These are phyloP conservation scores for Coenonympha arcania DNA, from an alignment of 2,888 invertebrate genomes.

Conservation along the genomic window DNA sequence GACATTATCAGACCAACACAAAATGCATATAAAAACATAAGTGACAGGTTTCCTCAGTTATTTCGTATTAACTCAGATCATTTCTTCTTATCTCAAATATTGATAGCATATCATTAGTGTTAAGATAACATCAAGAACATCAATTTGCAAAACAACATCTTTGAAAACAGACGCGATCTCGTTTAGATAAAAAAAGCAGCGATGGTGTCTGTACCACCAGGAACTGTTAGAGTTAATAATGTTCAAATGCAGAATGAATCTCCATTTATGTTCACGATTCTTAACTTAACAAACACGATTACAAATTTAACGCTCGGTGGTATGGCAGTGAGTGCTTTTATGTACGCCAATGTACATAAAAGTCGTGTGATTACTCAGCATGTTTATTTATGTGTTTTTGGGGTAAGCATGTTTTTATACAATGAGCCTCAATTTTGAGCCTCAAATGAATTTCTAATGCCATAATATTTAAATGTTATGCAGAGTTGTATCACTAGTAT, in stretches of 20 bases:
- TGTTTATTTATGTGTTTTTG: slow-evolving; percentile 45
- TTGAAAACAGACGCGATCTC: neutral
- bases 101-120: neutral
- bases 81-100: neutral
- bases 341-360: neutral
- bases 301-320: slow-evolving; percentile 31
- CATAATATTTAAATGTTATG: too few species aligned
- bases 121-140: neutral
- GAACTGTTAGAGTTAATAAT: neutral
- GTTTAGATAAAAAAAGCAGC: neutral
- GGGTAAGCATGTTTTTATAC: too few species aligned
- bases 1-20: too few species aligned
- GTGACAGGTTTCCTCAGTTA: too few species aligned
- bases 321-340: slow-evolving; percentile 19
- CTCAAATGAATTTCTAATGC: too few species aligned
- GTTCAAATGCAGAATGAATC: slow-evolving; percentile 4
- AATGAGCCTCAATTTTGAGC: too few species aligned
- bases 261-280: slow-evolving; percentile 17
- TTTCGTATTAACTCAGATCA: neutral
- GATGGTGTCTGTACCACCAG: neutral
- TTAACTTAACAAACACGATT: slow-evolving; percentile 24
- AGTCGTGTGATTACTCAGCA: slow-evolving; percentile 31
- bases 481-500: too few species aligned
- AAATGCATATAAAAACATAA: too few species aligned
- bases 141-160: neutral